phyloP scores from a whole-genome alignment of 2,797 vertebrate genomes.

The Neosilurus hyrtlii region DNA sequence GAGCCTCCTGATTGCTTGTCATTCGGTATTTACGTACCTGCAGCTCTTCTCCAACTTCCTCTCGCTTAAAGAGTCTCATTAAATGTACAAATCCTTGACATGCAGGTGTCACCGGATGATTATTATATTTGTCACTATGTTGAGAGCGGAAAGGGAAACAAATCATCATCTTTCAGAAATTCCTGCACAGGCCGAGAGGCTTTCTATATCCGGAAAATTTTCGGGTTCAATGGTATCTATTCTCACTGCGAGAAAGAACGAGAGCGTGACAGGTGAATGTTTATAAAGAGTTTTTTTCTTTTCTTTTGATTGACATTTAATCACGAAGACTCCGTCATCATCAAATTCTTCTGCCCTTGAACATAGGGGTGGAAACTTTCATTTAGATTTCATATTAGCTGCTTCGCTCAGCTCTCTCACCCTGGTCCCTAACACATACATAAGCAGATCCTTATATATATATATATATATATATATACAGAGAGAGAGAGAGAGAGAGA shows the following conservation, averaged over 20 bases:
- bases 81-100: slow-evolving; percentile 45
- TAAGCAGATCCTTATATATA: too few species aligned
- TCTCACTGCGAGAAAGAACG: neutral
- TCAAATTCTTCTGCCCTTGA: neutral
- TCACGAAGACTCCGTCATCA: neutral
- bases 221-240: neutral
- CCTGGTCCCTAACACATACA: too few species aligned
- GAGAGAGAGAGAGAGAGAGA: neutral
- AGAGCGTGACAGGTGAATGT: neutral
- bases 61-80: slow-evolving; percentile 41
- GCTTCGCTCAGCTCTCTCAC: too few species aligned
- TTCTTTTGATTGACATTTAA: neutral
- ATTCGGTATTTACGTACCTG: slow-evolving; percentile 44
- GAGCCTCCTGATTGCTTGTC: slow-evolving; percentile 46
- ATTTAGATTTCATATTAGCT: slow-evolving; percentile 27
- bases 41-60: slow-evolving; percentile 36
- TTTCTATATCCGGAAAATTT: neutral
- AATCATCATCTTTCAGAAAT: neutral
- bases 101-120: slow-evolving; percentile 30
- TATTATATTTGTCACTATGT: slow-evolving; percentile 31
- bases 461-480: neutral
- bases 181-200: slow-evolving; percentile 8
- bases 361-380: slow-evolving; percentile 7
- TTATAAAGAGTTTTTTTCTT: neutral
- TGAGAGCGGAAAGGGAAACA: neutral